Percentiles rank a stretch among this genome's conserved stretches.
These are phyloP conservation scores for Melanocharis versteri DNA, from an alignment of 2,113 vertebrate genomes.

Conservation along the genomic window DNA sequence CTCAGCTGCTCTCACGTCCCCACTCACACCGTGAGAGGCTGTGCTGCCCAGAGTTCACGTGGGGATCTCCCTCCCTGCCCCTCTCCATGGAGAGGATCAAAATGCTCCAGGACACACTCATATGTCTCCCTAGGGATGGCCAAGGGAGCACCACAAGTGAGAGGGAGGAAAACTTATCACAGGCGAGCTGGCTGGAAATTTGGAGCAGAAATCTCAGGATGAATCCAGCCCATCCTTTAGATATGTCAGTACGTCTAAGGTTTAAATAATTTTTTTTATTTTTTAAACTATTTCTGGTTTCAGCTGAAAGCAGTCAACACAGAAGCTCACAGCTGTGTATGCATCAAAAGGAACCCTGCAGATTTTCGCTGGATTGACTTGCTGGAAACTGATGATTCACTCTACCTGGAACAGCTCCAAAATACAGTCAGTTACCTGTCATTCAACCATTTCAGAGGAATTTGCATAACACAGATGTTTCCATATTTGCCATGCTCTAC, in stretches of 20 bases:
- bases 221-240: background rate
- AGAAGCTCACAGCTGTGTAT: background rate
- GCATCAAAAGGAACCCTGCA: background rate
- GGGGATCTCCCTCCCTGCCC: background rate
- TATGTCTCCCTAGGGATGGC: background rate
- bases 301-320: background rate
- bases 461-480: constrained; percentile 35
- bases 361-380: background rate
- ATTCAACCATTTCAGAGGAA: constrained; percentile 3
- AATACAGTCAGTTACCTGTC: constrained; percentile 13
- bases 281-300: background rate
- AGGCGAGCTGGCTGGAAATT: background rate
- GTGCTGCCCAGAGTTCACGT: background rate
- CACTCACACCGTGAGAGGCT: background rate
- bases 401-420: constrained; percentile 16
- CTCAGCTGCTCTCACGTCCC: accelerated
- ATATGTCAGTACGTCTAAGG: background rate
- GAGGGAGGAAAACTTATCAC: background rate
- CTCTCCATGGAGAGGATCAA: background rate
- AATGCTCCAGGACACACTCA: background rate
- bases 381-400: constrained; percentile 1
- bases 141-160: background rate
- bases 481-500: background rate
- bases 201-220: background rate
- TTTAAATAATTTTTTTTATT: background rate